These are phyloP conservation scores for Oscheius sp. DNA, from an alignment of 2,888 invertebrate species.

Conservation along the genomic window DNA sequence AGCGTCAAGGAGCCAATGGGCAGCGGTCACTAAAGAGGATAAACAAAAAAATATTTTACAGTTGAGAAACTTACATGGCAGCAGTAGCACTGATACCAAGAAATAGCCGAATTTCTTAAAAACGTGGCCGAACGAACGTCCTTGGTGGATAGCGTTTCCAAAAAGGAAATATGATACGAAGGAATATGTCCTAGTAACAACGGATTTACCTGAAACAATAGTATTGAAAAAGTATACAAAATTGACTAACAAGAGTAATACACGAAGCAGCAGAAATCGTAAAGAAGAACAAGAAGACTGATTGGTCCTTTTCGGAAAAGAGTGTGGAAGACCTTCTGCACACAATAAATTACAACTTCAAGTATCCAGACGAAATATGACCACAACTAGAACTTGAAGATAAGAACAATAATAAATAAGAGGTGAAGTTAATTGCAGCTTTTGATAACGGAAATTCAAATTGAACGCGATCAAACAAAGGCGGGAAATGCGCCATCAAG, in stretches of 20 bases:
- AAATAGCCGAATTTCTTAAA: constrained; percentile 7
- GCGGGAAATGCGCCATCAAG: neutral
- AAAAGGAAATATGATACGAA: neutral
- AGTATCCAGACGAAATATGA: constrained; percentile 22
- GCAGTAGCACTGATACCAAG: constrained; percentile 3
- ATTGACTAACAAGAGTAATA: constrained; percentile 10
- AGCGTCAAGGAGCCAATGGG: constrained; percentile 17
- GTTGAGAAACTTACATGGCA: constrained; percentile 14
- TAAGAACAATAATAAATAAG: neutral
- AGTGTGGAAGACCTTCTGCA: constrained; percentile 4
- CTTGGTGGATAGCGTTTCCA: neutral
- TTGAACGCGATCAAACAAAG: too few relatives aligned
- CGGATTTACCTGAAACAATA: constrained; percentile 4
- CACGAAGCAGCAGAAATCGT: constrained; percentile 13
- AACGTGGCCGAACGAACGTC: neutral
- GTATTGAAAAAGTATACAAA: neutral
- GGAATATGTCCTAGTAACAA: neutral
- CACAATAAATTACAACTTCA: constrained; percentile 22
- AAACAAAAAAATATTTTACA: too few relatives aligned
- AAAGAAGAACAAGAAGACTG: constrained; percentile 7
- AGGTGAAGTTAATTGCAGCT: too few relatives aligned
- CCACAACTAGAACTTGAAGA: constrained; percentile 2
- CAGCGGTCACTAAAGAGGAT: constrained; percentile 3
- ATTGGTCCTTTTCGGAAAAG: constrained; percentile 15
- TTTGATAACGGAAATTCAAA: too few relatives aligned